Evolutionary conservation across 2,888 invertebrate genomes (phyloP).

Genomic region (Hypsopygia costalis): DNA sequence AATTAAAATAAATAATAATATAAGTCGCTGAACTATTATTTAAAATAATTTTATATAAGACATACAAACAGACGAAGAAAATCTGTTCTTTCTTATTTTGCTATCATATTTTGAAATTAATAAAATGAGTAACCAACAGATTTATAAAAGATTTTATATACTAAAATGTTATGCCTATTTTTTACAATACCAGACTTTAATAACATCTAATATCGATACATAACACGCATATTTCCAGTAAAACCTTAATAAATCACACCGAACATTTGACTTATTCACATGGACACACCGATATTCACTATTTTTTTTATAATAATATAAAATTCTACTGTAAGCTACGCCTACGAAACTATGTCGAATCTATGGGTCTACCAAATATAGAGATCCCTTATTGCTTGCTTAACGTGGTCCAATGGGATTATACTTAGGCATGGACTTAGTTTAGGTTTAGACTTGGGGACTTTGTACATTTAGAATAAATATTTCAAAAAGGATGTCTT

Average conservation of each 20-base stretch:
- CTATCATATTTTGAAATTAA: too few relatives aligned
- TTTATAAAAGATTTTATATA: too few relatives aligned
- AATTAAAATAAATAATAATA: too few relatives aligned
- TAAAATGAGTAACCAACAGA: too few relatives aligned
- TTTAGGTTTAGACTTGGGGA: slow-evolving; percentile 24
- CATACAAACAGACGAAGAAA: too few relatives aligned
- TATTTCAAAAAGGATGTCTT: slow-evolving; percentile 5
- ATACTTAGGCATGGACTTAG: slow-evolving; percentile 55
- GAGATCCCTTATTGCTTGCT: slow-evolving; percentile 57
- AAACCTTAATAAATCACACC: slow-evolving; percentile 18
- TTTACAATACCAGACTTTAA: slow-evolving; percentile 9
- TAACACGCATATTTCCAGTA: slow-evolving; percentile 15
- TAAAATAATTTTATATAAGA: too few relatives aligned
- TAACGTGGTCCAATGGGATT: slow-evolving; percentile 75
- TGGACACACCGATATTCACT: slow-evolving; percentile 40
- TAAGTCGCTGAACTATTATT: too few relatives aligned
- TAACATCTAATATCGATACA: slow-evolving; percentile 12
- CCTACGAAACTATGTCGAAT: slow-evolving; percentile 59
- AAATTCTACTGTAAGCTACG: slow-evolving; percentile 70
- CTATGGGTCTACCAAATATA: slow-evolving; percentile 65
- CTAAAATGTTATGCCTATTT: not conserved
- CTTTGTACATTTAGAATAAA: not conserved
- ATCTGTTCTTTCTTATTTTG: too few relatives aligned
- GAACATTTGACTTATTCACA: slow-evolving; percentile 25
- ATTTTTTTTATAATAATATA: slow-evolving; percentile 42